Base-by-base conservation (phyloP, 2,113 vertebrate species). In the Coturnix japonica region DNA sequence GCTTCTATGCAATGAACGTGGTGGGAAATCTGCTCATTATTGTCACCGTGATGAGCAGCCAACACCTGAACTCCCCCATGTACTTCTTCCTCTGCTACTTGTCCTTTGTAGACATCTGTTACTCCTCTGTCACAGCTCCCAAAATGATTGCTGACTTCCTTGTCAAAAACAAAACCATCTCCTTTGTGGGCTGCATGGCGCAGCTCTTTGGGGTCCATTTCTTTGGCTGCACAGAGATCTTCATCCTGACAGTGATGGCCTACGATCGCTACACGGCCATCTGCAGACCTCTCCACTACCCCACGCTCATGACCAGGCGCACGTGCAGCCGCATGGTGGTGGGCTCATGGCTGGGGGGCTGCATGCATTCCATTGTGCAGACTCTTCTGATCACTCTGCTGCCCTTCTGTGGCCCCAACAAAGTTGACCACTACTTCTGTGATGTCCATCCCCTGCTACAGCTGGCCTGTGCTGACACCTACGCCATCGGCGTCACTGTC, bases 161-260 rank as follows among this genome's bases (percentile, higher is more conserved):
- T 7, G 41, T n/a, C 13, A 60, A 33, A n/a, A 81, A 56, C 1
- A 93, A 89, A 78, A 63, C 81, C 65, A 86, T 89, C 61, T 94
- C 95, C 65, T 95, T 92, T 1, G 11, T 37, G 33, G 89, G 89
- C 0, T 94, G 83, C 64, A 47, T 61, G 2, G 76, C 49, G 3
- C 83, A 93, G 59, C 72, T 92, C 4, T 94, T 91, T 5, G 89
- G 53, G 25, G 17, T 64, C 1, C 76, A 85, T 30, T 69, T 93
- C 41, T 90, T 82, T 15, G 89, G 54, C 80, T 85, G 91, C 64
- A 60, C 72, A 0, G 89, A 93, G 91, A 44, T 93, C 44, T 93
- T 91, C 77, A 60, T 97, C 28, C 96, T 97, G 11, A 92, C 91
- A 0, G 92, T 90, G 66, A 97, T 96, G 97, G 97, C 97, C 8